Base-by-base conservation (phyloP, 2,888 invertebrate genomes). In the Eumacrocentrus americanus region DNA sequence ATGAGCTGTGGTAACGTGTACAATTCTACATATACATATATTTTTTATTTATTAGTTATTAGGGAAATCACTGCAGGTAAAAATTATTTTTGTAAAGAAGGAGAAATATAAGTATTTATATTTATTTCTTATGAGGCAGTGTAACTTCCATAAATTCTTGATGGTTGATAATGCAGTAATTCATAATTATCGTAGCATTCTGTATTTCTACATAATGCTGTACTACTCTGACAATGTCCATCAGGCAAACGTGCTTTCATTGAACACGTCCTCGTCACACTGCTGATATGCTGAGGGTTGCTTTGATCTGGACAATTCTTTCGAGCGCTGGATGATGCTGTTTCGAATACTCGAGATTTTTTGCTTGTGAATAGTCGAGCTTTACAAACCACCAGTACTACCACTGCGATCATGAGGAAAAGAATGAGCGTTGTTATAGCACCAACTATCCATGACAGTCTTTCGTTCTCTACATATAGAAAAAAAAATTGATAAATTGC, bases 391-490 rank as follows among this genome's bases (percentile, higher is more conserved):
- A 78, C 77, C 35, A 80, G 34, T 1, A 76, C 79, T 0, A 79
- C 79, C 1, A 76, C 69, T 3, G 74, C 67, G 35, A 79, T 78
- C 66, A 78, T 68, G 11, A 79, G 66, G 16, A 80, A 72, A 11
- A 80, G 62, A 22, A 77, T 73, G 20, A 77, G 42, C 1, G 76
- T 72, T 2, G 80, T 80, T 34, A 77, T 58, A 1, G 76, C 73
- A n/a, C 80, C 80, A 9, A 80, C 79, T 11, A 80, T 72, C 79
- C 79, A 80, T 51, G 76, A 76, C 3, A 81, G 61, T 54, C 66
- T 76, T 25, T 58, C 50, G 22, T 76, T 72, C 64, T 79, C 81
- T 79, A 54, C n/a, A n/a, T n/a, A n/a, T n/a, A n/a, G n/a, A n/a
- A n/a, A n/a, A n/a, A n/a, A n/a, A n/a, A n/a, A n/a, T n/a, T n/a